Conservation (phyloP, 2,113 vertebrate genomes). For the Tretioscincus oriximinensis region DNA sequence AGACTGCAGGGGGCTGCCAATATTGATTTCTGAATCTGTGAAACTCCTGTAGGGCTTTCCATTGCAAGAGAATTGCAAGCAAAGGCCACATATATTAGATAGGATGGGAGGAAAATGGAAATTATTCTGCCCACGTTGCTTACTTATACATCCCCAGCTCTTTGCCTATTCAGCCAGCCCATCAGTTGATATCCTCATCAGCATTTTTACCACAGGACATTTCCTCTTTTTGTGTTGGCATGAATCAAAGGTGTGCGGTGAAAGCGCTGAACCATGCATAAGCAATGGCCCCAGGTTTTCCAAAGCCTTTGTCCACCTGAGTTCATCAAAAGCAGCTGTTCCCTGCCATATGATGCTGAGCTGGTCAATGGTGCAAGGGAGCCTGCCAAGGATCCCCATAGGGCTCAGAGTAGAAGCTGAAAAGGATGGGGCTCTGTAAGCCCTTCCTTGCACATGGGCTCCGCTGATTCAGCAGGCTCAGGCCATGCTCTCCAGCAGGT, state of each 20-base stretch:
- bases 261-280: neutral
- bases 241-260: neutral
- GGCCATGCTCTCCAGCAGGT: neutral
- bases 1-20: neutral
- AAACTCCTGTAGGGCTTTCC: rapidly evolving
- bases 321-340: slow-evolving; percentile 45
- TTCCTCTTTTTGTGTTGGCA: neutral
- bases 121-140: neutral
- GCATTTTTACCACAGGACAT: rapidly evolving
- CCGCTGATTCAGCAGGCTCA: rapidly evolving
- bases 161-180: neutral
- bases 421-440: slow-evolving; percentile 15
- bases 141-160: neutral
- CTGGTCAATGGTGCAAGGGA: neutral
- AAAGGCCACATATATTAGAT: neutral
- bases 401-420: neutral
- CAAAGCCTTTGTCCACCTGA: neutral
- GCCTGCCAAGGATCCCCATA: neutral
- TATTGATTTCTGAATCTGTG: neutral
- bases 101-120: neutral
- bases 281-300: neutral
- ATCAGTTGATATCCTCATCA: neutral
- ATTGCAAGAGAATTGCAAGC: neutral
- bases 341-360: neutral
- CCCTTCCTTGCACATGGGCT: neutral